Evolutionary conservation across 1,140 invertebrate genomes (phyloP).

Genomic region (Drosophila ohnishii): DNA sequence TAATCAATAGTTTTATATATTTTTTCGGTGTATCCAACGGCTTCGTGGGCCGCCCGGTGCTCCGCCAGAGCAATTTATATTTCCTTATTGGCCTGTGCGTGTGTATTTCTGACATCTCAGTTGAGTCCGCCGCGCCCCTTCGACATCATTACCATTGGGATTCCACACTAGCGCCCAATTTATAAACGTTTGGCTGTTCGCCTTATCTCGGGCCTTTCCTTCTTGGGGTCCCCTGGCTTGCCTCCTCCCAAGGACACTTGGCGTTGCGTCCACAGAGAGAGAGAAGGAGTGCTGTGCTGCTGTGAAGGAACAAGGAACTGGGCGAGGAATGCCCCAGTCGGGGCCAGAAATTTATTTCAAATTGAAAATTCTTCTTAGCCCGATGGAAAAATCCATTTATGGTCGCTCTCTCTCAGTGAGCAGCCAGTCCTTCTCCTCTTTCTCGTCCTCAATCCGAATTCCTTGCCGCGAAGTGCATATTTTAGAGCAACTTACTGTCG

Average conservation of each 20-base stretch:
- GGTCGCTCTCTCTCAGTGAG: conserved; percentile 17
- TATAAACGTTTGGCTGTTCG: conserved; percentile 71
- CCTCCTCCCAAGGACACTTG: conserved; percentile 24
- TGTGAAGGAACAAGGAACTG: neutral
- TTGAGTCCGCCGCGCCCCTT: conserved; percentile 28
- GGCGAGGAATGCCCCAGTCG: conserved; percentile 22
- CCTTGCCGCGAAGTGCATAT: conserved; percentile 47
- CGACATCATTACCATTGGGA: conserved; percentile 68
- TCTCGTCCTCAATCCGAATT: conserved; percentile 9
- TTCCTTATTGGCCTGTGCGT: conserved; percentile 66
- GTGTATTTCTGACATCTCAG: conserved; percentile 71
- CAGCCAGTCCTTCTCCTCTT: neutral
- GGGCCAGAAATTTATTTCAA: conserved; percentile 43
- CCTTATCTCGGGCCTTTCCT: conserved; percentile 58
- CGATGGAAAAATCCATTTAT: conserved; percentile 34
- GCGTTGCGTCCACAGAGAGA: conserved; percentile 22
- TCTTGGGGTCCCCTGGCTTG: conserved; percentile 1
- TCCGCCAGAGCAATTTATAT: conserved; percentile 68
- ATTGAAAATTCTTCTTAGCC: conserved; percentile 39
- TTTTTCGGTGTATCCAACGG: conserved; percentile 17
- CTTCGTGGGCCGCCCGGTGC: conserved; percentile 25
- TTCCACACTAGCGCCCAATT: conserved; percentile 73
- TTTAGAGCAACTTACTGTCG: conserved; percentile 43
- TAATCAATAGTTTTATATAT: neutral
- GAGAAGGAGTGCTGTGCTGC: conserved; percentile 1